Base-by-base conservation (phyloP, 1,140 invertebrate species). In the Drosophila novamexicana region DNA sequence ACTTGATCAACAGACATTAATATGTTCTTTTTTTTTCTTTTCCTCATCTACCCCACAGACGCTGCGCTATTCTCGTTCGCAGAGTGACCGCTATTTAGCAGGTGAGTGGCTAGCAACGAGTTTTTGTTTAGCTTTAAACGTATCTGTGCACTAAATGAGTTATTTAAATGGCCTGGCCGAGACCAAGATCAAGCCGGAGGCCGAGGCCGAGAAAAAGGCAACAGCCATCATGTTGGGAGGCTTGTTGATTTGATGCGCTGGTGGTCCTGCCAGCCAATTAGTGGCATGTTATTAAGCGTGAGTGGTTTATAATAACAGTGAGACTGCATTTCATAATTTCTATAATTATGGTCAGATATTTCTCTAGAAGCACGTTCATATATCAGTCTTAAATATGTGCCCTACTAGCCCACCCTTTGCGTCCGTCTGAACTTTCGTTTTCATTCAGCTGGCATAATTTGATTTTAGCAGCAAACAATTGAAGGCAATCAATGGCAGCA, bases 81-180 rank as follows among this genome's bases (percentile, higher is more conserved):
- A 94, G 91, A 94, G 93, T 85, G 93, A 93, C 91, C 92, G 93
- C 85, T 93, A 93, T 91, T 93, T 93, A 88, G 92, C 93, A 92
- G 93, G 93, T 93, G 92, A 93, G 93, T 94, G 16, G 53, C 50
- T 34, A 39, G 63, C 77, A 85, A 86, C 82, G 22, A 72, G 82
- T 86, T 81, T 70, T 65, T 66, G 37, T 44, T 57, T 58, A 44
- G 73, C 47, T 75, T 70, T 63, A 57, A 59, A 32, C 32, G 42
- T 67, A 54, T 45, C 54, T 74, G 49, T 56, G 37, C 74, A 49
- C 86, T 90, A 90, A 90, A 85, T 90, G 78, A 90, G 86, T 90
- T 90, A 90, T 90, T 90, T 82, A 90, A 90, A 90, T 90, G 80
- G 83, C 72, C 54, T 50, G 44, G 47, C 53, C 62, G 22, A 7